phyloP scores from a whole-genome alignment of 1,140 invertebrate genomes.

The Caenorhabditis remanei region DNA sequence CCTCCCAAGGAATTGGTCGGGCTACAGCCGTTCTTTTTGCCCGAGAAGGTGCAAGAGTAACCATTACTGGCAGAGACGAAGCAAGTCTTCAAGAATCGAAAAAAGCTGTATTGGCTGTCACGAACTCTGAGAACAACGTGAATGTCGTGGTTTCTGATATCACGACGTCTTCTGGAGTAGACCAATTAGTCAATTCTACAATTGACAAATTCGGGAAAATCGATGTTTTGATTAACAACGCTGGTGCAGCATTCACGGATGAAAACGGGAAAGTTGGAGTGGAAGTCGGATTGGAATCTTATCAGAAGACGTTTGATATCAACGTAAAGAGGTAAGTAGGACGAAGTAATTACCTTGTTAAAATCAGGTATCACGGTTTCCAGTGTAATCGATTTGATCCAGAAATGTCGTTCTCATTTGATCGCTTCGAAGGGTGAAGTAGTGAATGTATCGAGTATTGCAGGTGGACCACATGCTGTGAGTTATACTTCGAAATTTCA shows the following conservation, averaged over 20 bases:
- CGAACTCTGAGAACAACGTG: not conserved
- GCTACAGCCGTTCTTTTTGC: conserved; percentile 85
- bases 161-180: conserved; percentile 30
- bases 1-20: conserved; percentile 88
- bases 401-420: conserved; percentile 83
- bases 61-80: conserved; percentile 84
- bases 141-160: conserved; percentile 61
- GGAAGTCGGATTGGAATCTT: conserved; percentile 80
- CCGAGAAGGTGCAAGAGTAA: conserved; percentile 83
- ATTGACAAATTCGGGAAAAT: conserved; percentile 70
- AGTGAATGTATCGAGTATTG: conserved; percentile 91
- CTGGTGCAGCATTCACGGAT: conserved; percentile 52
- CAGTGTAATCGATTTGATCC: not conserved
- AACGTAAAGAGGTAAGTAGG: conserved; percentile 82
- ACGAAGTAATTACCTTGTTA: no score
- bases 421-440: conserved; percentile 87
- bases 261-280: conserved; percentile 5
- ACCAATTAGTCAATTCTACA: conserved; percentile 64
- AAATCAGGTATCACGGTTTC: no score
- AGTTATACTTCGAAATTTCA: not conserved
- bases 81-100: not conserved
- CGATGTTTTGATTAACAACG: conserved; percentile 72
- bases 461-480: conserved; percentile 81
- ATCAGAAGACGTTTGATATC: conserved; percentile 84
- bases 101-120: conserved; percentile 34